Evolutionary conservation across 1,140 invertebrate genomes (phyloP), one percentile per base, ranked within the genome.

Genomic region (Dufourea novaeangliae): DNA sequence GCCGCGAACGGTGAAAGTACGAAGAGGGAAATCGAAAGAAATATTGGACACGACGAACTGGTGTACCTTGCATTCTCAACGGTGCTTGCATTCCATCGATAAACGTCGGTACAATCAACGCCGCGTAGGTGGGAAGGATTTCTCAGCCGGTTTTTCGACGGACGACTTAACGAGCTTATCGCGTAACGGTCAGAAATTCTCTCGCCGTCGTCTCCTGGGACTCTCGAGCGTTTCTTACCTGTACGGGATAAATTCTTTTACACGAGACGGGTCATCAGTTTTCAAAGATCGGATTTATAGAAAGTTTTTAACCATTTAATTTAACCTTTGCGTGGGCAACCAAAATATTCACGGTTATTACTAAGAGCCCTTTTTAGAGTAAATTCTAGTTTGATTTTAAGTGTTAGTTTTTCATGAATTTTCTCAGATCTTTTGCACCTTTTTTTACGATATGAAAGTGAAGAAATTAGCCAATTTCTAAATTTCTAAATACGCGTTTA

Each of bases 1-100:
- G 20, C 22, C 39, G 37, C 25, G 46, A 37, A 34, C 56, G 73
- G 73, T 76, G 73, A 76, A 76, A 76, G 73, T 76, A 34, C 12
- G 39, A 20, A 20, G 32, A 25, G 32, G 14, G 10, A 61, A 69
- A 20, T 20, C 22, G 41, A 59, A 69, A 50, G 73, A 69, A 75
- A 27, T 44, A 44, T 32, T 20, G 6, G 64, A 64, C 44, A 25
- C 46, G n/a, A 67, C 29, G 27, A 34, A 69, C 41, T 52, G 39
- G 14, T 32, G 22, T 67, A 46, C 29, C 64, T 54, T 39, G 71
- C 62, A 44, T 72, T 72, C 70, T 63, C 20, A 20, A 25, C 54
- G 52, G 29, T 44, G 14, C 20, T 46, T 27, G 62, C 64, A 57
- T 61, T 76, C 73, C 66, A 39, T 29, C 73, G 73, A 76, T 76